phyloP scores from a whole-genome alignment of 2,888 invertebrate genomes.

The Ceramica pisi region DNA sequence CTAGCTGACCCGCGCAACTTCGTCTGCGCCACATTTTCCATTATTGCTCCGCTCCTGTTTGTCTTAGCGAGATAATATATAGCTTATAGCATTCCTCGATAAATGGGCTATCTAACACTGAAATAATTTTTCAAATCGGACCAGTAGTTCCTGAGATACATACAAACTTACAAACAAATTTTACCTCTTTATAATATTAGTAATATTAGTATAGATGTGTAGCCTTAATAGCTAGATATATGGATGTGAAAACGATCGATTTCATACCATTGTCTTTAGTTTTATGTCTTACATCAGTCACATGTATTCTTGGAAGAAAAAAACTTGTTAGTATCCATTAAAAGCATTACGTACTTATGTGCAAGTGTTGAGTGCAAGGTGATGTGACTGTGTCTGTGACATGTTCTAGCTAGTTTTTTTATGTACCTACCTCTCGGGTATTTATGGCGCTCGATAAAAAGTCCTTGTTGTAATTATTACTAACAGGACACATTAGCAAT shows the following conservation, averaged over 20 bases:
- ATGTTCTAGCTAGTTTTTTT: slow-evolving; percentile 30
- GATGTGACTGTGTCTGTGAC: slow-evolving; percentile 7
- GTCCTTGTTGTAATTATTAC: slow-evolving; percentile 34
- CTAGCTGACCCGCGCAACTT: too few species aligned
- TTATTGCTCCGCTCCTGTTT: too few species aligned
- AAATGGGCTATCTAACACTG: too few species aligned
- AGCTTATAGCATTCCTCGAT: too few species aligned
- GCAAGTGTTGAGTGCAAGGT: slow-evolving; percentile 25
- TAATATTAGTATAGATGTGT: background rate
- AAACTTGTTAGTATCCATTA: slow-evolving; percentile 5
- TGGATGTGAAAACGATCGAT: slow-evolving; percentile 40
- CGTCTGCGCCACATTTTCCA: too few species aligned
- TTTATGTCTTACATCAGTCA: background rate
- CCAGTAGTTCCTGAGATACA: too few species aligned
- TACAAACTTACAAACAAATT: too few species aligned
- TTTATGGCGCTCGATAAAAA: slow-evolving; percentile 42
- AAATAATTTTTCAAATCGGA: too few species aligned
- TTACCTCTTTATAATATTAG: too few species aligned
- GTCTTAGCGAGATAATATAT: too few species aligned
- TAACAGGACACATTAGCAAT: slow-evolving; percentile 23
- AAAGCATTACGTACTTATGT: slow-evolving; percentile 14
- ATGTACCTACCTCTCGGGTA: slow-evolving; percentile 13
- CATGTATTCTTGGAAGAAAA: slow-evolving; percentile 6
- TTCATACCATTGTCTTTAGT: slow-evolving; percentile 36
- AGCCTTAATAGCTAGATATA: slow-evolving; percentile 13